Evolutionary conservation across 64 coral and sea anemone genomes (phyloP), one percentile per base, ranked within the genome.

Genomic region (Stichodactyla mertensii): DNA sequence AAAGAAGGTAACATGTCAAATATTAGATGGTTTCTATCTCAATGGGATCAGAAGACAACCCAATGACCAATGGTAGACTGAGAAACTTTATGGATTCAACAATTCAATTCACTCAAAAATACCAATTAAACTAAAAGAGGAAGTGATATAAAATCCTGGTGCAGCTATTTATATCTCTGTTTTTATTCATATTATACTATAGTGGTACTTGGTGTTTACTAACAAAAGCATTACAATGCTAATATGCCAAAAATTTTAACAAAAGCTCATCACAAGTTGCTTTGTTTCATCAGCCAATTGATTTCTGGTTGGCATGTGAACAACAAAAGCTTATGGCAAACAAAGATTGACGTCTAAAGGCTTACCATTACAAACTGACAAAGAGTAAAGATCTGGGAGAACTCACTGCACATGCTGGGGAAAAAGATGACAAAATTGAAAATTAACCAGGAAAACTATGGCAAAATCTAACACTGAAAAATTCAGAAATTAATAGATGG

Each of bases 361-460:
- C 95, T 86, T 77, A 99, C 97, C 97, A 99, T 90, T 45, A 99
- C 93, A 92, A 88, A 99, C 31, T 99, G 97, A 79, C 97, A 99
- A 19, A 99, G 90, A 19, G 97, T 99, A 80, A 99, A 99, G n/a
- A 99, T 99, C 70, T 99, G 97, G 18, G 93, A 95, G 56, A 99
- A 99, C 55, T 99, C 97, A 92, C 97, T 99, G 77, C 97, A 99
- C 97, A 99, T 99, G 27, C 94, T 95, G 83, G 10, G 82, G 57
- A 86, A 16, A 55, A 56, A 84, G 6, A 91, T 66, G 57, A 23
- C 2, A 19, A 55, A 77, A 16, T 13, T 0, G 23, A 62, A 24
- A 64, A 1, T 60, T 7, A 24, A 23, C 4, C 54, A 87, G 55
- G 64, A 77, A 54, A 77, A 10, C 16, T 16, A 7, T 15, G 16